Evolutionary conservation across 2,797 vertebrate species (phyloP).

Genomic region (Scolopax rusticola): DNA sequence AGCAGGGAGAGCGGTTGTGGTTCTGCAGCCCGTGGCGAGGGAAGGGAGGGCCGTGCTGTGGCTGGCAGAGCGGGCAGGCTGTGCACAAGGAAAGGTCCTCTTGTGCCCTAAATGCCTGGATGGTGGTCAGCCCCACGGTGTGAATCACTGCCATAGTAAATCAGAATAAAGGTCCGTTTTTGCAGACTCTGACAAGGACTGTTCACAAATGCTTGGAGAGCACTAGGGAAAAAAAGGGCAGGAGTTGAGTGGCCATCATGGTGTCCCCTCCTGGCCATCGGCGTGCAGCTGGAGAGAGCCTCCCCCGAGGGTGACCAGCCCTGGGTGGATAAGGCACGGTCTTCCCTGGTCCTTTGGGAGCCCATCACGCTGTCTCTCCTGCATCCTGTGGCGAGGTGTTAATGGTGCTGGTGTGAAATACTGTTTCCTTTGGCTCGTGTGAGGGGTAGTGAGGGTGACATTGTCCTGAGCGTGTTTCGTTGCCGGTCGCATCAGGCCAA

Average conservation of each 20-base stretch:
- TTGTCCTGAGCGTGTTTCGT: accelerated
- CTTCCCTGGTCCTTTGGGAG: neutral
- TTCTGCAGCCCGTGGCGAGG: neutral
- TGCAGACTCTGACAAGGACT: neutral
- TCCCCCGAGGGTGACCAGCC: neutral
- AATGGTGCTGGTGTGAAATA: neutral
- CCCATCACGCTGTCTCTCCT: accelerated
- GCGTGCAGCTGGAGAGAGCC: neutral
- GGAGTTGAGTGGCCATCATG: accelerated
- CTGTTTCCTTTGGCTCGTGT: neutral
- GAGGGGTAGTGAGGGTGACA: neutral
- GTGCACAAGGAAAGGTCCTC: neutral
- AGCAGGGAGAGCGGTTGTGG: neutral
- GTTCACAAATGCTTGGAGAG: neutral
- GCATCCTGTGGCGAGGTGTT: accelerated
- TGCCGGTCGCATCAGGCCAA: neutral
- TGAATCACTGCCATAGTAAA: neutral
- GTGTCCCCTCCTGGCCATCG: neutral
- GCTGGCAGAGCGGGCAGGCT: neutral
- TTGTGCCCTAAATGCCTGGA: accelerated
- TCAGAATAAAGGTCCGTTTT: neutral
- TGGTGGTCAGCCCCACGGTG: accelerated
- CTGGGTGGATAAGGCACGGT: accelerated
- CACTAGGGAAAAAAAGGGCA: neutral
- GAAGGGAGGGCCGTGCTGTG: neutral